A percentile compares a stretch with the other conserved stretches of the same genome.
Conservation (phyloP, 2,113 vertebrate species). For the Odontophorus gujanensis region DNA sequence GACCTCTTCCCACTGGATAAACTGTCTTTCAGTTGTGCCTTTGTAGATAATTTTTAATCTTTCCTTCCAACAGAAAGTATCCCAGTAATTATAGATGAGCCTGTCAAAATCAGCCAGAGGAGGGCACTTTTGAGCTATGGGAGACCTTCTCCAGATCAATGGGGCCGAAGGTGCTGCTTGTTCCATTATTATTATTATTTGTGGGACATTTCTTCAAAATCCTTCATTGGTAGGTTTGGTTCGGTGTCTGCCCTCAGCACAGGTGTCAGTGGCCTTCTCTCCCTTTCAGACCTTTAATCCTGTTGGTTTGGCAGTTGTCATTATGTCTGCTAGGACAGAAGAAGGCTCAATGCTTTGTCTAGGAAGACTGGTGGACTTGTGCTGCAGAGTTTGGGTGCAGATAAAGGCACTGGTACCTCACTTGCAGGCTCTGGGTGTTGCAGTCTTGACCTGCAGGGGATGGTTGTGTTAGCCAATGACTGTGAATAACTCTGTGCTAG, state of each 20-base stretch:
- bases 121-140: constrained; percentile 73
- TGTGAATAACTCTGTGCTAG: neutral
- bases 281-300: neutral
- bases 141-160: constrained; percentile 42
- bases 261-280: neutral
- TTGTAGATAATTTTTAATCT: neutral
- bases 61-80: neutral
- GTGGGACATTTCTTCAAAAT: neutral
- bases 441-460: neutral
- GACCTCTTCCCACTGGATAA: neutral
- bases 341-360: neutral
- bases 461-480: neutral
- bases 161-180: constrained; percentile 25
- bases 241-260: neutral
- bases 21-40: neutral
- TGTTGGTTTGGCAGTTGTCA: neutral
- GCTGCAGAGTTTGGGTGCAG: neutral
- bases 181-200: neutral
- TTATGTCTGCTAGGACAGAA: neutral
- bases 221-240: neutral
- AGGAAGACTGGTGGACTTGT: accelerated
- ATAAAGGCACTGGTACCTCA: neutral
- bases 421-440: accelerated
- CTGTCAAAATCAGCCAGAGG: constrained; percentile 71
- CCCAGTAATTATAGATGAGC: neutral